These are phyloP conservation scores for Polia nebulosa DNA, from an alignment of 2,888 invertebrate genomes.

Conservation along the genomic window DNA sequence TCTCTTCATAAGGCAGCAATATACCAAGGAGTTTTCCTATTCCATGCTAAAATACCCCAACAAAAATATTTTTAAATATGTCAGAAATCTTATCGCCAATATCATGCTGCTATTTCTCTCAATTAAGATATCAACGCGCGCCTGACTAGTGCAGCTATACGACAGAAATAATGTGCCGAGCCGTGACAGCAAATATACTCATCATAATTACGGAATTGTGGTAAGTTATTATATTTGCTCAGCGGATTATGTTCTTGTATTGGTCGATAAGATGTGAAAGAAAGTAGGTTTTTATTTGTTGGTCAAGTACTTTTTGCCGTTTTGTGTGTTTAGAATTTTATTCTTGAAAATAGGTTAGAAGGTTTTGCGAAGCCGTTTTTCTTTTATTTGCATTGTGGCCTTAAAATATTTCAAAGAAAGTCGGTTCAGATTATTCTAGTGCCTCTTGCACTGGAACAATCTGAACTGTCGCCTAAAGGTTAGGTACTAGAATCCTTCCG, in stretches of 20 bases:
- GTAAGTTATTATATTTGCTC: conserved; percentile 31
- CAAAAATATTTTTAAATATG: too few species aligned
- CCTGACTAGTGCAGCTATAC: not conserved
- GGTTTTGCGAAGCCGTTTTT: not conserved
- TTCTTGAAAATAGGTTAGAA: not conserved
- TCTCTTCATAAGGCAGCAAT: too few species aligned
- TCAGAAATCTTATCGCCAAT: not conserved
- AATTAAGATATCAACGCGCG: conserved; percentile 61
- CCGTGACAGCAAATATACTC: conserved; percentile 22
- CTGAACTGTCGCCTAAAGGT: too few species aligned
- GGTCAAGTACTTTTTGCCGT: conserved; percentile 1
- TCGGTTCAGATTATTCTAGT: not conserved
- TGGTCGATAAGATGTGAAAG: conserved; percentile 12
- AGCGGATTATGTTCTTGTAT: conserved; percentile 9
- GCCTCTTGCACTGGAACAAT: too few species aligned
- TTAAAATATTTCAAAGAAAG: not conserved
- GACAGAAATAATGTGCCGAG: not conserved
- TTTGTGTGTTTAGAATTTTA: conserved; percentile 13
- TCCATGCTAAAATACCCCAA: too few species aligned
- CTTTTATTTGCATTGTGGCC: not conserved
- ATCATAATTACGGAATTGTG: not conserved
- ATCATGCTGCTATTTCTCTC: conserved; percentile 2
- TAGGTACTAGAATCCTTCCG: too few species aligned
- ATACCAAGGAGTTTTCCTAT: too few species aligned
- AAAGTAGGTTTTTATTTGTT: conserved; percentile 13